Conservation (phyloP, 2,797 vertebrate genomes). For the Nyctibius grandis region DNA sequence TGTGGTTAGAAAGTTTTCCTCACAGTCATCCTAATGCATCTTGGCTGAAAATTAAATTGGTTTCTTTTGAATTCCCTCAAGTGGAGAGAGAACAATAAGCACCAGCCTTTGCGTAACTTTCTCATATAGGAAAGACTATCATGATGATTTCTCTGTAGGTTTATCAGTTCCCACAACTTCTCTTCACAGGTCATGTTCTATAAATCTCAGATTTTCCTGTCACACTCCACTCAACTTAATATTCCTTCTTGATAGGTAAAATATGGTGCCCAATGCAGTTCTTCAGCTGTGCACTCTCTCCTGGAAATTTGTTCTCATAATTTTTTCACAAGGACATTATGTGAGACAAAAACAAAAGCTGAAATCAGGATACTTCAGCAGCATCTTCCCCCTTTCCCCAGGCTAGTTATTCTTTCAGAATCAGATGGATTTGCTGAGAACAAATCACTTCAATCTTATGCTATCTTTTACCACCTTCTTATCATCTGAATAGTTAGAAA, state of each 20-base stretch:
- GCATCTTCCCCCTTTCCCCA: not conserved
- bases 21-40: constrained; percentile 49
- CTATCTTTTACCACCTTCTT: not conserved
- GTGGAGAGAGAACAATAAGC: constrained; percentile 55
- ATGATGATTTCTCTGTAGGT: constrained; percentile 36
- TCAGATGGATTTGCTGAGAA: not conserved
- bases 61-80: constrained; percentile 63
- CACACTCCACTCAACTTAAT: not conserved
- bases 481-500: not conserved
- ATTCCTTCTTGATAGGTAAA: not conserved
- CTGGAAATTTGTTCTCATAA: not conserved
- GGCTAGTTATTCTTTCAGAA: not conserved
- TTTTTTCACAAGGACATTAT: not conserved
- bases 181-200: not conserved
- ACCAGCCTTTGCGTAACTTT: constrained; percentile 37
- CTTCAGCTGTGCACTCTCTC: not conserved
- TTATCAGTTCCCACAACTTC: constrained; percentile 52
- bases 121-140: constrained; percentile 26
- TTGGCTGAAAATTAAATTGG: constrained; percentile 65
- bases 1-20: constrained; percentile 49
- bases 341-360: not conserved
- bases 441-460: not conserved
- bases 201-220: constrained; percentile 18
- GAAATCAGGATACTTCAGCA: not conserved
- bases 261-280: not conserved